Conservation (phyloP, 2,113 vertebrate species). For the Gobiocypris rarus region DNA sequence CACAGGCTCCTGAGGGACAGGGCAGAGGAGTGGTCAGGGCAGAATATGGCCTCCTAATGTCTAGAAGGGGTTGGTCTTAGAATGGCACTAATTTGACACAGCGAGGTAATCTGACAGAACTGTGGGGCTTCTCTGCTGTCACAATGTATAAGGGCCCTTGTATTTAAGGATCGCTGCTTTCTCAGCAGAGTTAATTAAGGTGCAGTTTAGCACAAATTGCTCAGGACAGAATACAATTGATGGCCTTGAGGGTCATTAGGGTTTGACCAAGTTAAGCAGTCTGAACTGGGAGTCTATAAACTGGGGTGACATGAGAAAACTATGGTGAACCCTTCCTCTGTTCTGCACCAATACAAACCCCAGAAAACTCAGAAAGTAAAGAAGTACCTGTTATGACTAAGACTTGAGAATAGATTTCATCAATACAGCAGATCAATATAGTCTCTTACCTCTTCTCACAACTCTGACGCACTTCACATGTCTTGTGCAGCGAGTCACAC, state of each 20-base stretch:
- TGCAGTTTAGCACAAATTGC: constrained; percentile 58
- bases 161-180: constrained; percentile 68
- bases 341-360: constrained; percentile 23
- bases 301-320: not conserved
- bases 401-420: constrained; percentile 40
- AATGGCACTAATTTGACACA: constrained; percentile 70
- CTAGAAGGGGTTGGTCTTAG: constrained; percentile 36
- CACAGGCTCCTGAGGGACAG: constrained; percentile 44
- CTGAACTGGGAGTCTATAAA: not conserved
- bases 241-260: constrained; percentile 42
- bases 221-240: constrained; percentile 54
- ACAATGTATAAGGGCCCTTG: constrained; percentile 66
- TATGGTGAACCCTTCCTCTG: not conserved
- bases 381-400: constrained; percentile 34
- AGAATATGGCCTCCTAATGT: constrained; percentile 26
- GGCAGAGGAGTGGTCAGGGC: constrained; percentile 36
- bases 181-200: constrained; percentile 66
- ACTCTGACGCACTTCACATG: constrained; percentile 59
- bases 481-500: constrained; percentile 55
- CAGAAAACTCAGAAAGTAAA: not conserved
- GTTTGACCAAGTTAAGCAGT: not conserved
- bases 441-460: constrained; percentile 65
- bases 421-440: constrained; percentile 53
- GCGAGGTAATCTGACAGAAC: constrained; percentile 73
- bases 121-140: constrained; percentile 72